Percentiles rank a stretch among this genome's conserved stretches.
phyloP scores from a whole-genome alignment of 2,797 vertebrate genomes.

The Hafferia zeledoni region DNA sequence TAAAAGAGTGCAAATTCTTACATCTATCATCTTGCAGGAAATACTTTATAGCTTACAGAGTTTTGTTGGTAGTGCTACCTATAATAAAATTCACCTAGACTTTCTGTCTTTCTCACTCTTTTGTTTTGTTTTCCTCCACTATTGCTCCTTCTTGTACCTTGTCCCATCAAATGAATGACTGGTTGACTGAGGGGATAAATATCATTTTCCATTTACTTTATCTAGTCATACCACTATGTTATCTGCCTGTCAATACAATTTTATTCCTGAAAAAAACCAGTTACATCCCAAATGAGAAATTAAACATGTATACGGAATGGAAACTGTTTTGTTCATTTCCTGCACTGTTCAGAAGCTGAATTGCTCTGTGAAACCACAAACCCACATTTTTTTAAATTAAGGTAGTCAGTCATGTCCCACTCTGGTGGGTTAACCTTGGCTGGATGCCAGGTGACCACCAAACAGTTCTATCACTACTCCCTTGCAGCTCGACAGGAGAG shows the following conservation, averaged over 20 bases:
- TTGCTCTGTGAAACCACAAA: background rate
- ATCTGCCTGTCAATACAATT: background rate
- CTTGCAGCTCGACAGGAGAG: background rate
- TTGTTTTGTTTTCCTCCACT: background rate
- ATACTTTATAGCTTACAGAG: background rate
- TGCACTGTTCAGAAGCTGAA: background rate
- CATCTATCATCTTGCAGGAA: background rate
- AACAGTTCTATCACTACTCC: rapidly evolving
- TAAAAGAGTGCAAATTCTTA: background rate
- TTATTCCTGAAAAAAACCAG: background rate
- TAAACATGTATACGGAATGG: background rate
- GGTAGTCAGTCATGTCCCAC: background rate
- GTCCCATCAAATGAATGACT: background rate
- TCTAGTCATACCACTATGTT: background rate
- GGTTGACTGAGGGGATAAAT: background rate
- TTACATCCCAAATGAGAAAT: background rate
- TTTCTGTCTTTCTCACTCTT: background rate
- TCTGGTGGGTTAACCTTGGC: background rate
- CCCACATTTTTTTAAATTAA: background rate
- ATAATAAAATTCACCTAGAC: background rate
- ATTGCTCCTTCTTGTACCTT: background rate
- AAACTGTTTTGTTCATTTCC: background rate
- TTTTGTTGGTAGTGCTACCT: background rate
- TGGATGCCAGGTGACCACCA: background rate
- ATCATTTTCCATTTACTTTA: background rate